These are phyloP conservation scores for Drosophila miranda DNA, from an alignment of 1,140 invertebrate genomes.

Conservation along the genomic window DNA sequence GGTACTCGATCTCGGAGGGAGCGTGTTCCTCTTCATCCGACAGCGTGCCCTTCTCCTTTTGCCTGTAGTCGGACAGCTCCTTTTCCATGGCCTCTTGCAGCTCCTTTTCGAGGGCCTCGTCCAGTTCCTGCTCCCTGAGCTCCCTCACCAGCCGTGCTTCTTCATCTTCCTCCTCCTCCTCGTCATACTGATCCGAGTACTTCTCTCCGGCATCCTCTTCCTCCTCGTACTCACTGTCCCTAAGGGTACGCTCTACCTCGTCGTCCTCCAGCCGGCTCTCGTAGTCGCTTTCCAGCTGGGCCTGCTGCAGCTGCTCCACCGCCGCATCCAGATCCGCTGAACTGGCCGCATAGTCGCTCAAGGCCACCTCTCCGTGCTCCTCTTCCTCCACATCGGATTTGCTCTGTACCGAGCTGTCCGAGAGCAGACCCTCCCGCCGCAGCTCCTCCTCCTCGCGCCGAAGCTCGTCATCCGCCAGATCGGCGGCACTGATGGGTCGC, in stretches of 20 bases:
- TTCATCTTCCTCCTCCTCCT: slow-evolving; percentile 44
- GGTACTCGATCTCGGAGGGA: slow-evolving; percentile 20
- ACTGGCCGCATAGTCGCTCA: slow-evolving; percentile 72
- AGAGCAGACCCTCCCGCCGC: slow-evolving; percentile 68
- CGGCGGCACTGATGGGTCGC: slow-evolving; percentile 81
- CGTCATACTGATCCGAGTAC: slow-evolving; percentile 47
- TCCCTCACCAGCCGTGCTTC: slow-evolving; percentile 30
- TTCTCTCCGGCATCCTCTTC: slow-evolving; percentile 52
- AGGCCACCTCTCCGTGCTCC: slow-evolving; percentile 41
- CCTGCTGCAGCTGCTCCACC: slow-evolving; percentile 58
- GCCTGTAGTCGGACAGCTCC: slow-evolving; percentile 57
- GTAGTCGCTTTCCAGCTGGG: slow-evolving; percentile 68
- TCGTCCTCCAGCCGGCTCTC: slow-evolving; percentile 69
- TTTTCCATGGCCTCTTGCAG: slow-evolving; percentile 63
- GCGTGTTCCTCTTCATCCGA: slow-evolving; percentile 34
- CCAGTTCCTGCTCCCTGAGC: slow-evolving; percentile 58
- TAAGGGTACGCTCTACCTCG: slow-evolving; percentile 65
- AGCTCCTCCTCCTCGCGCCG: slow-evolving; percentile 72
- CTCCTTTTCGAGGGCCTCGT: slow-evolving; percentile 64
- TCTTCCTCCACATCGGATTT: slow-evolving; percentile 80
- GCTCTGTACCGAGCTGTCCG: slow-evolving; percentile 83
- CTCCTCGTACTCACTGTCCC: slow-evolving; percentile 72
- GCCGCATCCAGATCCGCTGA: slow-evolving; percentile 68
- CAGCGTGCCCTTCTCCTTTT: slow-evolving; percentile 35
- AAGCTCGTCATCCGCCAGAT: slow-evolving; percentile 69